These are phyloP conservation scores for Pollenia amentaria DNA, from an alignment of 2,888 invertebrate species.

Conservation along the genomic window DNA sequence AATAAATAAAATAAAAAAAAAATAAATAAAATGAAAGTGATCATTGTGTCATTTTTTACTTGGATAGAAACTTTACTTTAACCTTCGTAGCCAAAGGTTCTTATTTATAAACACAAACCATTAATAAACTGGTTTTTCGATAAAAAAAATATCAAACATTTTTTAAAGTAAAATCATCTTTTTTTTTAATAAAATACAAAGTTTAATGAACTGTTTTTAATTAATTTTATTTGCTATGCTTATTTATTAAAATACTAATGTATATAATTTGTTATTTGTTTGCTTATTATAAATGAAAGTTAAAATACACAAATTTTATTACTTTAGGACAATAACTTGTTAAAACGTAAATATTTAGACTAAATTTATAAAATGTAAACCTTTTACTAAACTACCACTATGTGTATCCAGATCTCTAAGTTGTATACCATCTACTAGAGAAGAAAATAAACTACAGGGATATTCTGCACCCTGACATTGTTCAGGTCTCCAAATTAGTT, in stretches of 20 bases:
- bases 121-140: slow-evolving; percentile 75
- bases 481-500: slow-evolving; percentile 80
- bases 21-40: too few relatives aligned
- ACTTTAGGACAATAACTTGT: too few relatives aligned
- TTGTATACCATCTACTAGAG: slow-evolving; percentile 80
- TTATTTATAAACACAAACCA: too few relatives aligned
- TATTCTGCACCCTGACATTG: slow-evolving; percentile 83
- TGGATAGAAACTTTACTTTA: too few relatives aligned
- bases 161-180: not conserved
- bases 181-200: too few relatives aligned
- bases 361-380: slow-evolving; percentile 81
- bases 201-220: too few relatives aligned
- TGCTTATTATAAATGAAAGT: not conserved
- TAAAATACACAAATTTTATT: not conserved
- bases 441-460: slow-evolving; percentile 83
- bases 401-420: slow-evolving; percentile 80
- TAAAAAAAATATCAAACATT: slow-evolving; percentile 37
- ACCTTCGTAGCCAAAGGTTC: too few relatives aligned
- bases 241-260: slow-evolving; percentile 16
- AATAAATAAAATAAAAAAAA: too few relatives aligned
- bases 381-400: slow-evolving; percentile 82
- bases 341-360: slow-evolving; percentile 75
- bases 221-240: slow-evolving; percentile 44
- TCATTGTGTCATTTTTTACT: too few relatives aligned
- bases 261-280: not conserved